Conservation (phyloP, 2,113 vertebrate species). For the Pithys albifrons region DNA sequence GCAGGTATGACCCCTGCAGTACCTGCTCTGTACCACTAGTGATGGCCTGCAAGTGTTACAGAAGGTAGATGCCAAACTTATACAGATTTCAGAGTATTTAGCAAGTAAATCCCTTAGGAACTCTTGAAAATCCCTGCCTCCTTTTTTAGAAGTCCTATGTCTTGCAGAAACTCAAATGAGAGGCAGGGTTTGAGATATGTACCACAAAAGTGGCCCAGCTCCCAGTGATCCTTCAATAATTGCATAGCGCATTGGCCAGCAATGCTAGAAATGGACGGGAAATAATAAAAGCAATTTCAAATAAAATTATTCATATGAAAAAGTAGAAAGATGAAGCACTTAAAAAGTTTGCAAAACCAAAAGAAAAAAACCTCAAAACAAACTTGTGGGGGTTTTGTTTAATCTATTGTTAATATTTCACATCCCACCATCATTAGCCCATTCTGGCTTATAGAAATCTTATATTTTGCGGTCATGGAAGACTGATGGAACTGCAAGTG, state of each 20-base stretch:
- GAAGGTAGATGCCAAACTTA: background rate
- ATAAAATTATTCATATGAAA: background rate
- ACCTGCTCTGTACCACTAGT: background rate
- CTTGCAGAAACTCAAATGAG: background rate
- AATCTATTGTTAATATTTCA: background rate
- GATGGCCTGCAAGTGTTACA: background rate
- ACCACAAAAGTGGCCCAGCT: background rate
- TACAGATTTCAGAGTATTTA: background rate
- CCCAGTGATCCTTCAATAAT: background rate
- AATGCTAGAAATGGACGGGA: background rate
- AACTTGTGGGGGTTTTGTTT: background rate
- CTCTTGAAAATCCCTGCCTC: background rate
- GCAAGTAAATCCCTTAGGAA: background rate
- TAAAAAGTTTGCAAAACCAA: background rate
- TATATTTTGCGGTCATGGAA: background rate
- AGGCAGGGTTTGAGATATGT: background rate
- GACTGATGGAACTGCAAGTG: background rate
- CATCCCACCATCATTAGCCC: background rate
- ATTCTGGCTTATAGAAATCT: background rate
- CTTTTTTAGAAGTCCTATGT: background rate
- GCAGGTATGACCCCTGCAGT: background rate
- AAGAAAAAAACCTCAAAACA: background rate
- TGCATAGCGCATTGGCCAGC: background rate
- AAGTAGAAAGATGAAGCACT: background rate
- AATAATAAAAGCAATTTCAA: background rate